Conservation (phyloP, 2,113 vertebrate species). For the Boulengeromyrus knoepffleri region DNA sequence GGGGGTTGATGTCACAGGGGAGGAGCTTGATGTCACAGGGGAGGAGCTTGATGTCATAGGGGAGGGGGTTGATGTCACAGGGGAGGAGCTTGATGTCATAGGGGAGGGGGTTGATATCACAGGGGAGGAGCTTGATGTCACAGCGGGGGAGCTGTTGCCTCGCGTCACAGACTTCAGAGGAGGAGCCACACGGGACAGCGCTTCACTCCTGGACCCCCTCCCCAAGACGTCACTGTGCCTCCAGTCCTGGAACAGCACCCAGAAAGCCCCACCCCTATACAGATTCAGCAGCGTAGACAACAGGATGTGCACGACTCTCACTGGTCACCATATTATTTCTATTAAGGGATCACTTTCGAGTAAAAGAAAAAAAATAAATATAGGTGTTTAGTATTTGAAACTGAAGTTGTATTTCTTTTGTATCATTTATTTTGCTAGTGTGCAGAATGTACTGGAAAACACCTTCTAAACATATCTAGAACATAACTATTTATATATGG, state of each 20-base stretch:
- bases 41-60: neutral
- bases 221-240: neutral
- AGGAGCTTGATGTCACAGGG: neutral
- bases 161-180: neutral
- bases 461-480: neutral
- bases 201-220: neutral
- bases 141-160: neutral
- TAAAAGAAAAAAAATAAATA: neutral
- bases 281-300: conserved; percentile 17
- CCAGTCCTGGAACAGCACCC: neutral
- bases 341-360: neutral
- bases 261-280: neutral
- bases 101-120: neutral
- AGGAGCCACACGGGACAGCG: neutral
- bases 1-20: neutral
- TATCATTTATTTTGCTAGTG: neutral
- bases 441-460: neutral
- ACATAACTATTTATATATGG: neutral
- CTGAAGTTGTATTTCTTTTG: neutral
- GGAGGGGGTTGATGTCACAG: neutral
- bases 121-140: neutral
- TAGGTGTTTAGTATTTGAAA: neutral
- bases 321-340: neutral
- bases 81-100: neutral
- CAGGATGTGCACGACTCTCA: neutral